A percentile compares a stretch with the other conserved stretches of the same genome.
Evolutionary conservation across 2,797 vertebrate genomes (phyloP).

Genomic region (Acanthiza pusilla): DNA sequence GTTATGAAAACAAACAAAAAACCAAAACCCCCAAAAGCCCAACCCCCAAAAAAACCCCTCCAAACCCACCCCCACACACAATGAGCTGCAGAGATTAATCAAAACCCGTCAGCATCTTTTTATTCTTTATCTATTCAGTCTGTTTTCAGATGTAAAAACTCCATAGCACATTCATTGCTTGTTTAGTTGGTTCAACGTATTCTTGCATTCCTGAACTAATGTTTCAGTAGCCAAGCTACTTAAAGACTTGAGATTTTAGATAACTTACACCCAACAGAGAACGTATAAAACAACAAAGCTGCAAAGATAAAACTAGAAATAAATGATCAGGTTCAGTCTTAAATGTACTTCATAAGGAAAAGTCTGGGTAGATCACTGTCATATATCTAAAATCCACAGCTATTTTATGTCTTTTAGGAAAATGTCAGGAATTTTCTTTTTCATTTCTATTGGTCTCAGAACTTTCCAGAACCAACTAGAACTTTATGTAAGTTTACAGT

Average conservation of each 20-base stretch:
- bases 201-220: background rate
- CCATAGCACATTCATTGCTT: background rate
- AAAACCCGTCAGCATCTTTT: background rate
- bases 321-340: background rate
- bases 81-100: background rate
- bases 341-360: background rate
- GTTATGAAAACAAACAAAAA: background rate
- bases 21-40: accelerated
- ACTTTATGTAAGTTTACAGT: background rate
- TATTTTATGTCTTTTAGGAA: background rate
- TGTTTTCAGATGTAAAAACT: background rate
- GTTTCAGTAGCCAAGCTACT: background rate
- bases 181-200: background rate
- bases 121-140: background rate
- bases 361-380: background rate
- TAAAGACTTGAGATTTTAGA: background rate
- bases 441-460: background rate
- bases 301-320: background rate
- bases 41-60: accelerated
- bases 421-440: background rate
- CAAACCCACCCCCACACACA: background rate
- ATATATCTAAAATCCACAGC: background rate
- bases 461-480: background rate
- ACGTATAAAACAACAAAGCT: background rate
- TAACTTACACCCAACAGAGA: background rate